A percentile compares a stretch with the other conserved stretches of the same genome.
These are phyloP conservation scores for Atrichornis clamosus DNA, from an alignment of 2,113 vertebrate species.

Conservation along the genomic window DNA sequence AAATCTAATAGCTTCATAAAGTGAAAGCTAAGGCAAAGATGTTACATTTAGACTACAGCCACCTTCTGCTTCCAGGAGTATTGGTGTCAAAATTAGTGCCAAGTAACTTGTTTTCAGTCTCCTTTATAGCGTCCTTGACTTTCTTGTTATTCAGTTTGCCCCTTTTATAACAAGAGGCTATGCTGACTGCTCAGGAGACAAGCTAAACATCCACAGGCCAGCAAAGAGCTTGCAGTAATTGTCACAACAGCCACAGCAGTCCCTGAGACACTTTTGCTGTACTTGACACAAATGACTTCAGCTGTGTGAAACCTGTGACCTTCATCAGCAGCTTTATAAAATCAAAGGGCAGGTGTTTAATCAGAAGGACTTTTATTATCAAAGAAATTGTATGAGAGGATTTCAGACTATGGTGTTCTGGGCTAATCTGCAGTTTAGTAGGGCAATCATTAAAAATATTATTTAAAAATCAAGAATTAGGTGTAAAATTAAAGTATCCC, in stretches of 20 bases:
- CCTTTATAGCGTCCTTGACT: background rate
- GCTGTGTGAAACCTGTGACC: background rate
- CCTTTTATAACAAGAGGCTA: background rate
- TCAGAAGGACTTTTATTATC: background rate
- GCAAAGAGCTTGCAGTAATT: background rate
- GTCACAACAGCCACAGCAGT: background rate
- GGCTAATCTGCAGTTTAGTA: background rate
- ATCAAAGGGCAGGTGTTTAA: background rate
- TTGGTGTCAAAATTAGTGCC: background rate
- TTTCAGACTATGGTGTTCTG: background rate
- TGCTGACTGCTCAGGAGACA: background rate
- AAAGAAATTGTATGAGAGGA: background rate
- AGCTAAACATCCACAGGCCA: background rate
- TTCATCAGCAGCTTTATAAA: background rate
- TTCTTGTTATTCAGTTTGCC: background rate
- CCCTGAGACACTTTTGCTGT: background rate
- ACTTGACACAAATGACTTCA: background rate
- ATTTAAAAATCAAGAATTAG: background rate
- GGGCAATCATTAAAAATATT: background rate
- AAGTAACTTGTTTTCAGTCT: background rate
- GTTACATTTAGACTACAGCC: background rate
- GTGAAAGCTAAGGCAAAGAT: background rate
- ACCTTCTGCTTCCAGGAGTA: background rate
- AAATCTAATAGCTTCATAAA: background rate
- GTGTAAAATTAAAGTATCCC: background rate